phyloP scores from a whole-genome alignment of 2,888 invertebrate genomes.

The Agrotis clavis region DNA sequence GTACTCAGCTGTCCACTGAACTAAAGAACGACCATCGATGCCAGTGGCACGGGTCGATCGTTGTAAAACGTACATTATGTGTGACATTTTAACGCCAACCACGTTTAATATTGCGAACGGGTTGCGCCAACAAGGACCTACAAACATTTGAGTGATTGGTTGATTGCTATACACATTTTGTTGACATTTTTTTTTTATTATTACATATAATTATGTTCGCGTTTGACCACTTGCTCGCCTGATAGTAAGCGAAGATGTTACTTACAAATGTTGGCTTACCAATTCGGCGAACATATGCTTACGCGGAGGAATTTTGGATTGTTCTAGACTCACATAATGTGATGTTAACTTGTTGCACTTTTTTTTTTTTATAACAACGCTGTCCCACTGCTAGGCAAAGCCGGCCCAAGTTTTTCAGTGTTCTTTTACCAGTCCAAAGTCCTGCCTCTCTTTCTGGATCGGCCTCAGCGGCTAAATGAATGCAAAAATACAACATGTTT shows the following conservation, averaged over 20 bases:
- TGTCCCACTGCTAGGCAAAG: no score
- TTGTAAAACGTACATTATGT: constrained; percentile 29
- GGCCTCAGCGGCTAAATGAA: no score
- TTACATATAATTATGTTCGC: no score
- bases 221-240: no score
- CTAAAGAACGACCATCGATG: constrained; percentile 26
- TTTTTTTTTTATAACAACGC: no score
- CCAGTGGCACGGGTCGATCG: constrained; percentile 34
- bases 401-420: no score
- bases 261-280: neutral
- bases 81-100: constrained; percentile 18
- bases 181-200: no score
- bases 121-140: neutral
- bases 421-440: no score
- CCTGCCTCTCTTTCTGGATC: no score
- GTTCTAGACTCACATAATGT: neutral
- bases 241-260: no score
- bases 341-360: neutral
- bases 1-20: constrained; percentile 19
- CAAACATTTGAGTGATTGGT: neutral
- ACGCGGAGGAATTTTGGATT: neutral
- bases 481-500: no score
- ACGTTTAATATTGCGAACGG: neutral
- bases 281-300: neutral
- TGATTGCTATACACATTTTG: constrained; percentile 2